Evolutionary conservation across 2,888 invertebrate species (phyloP).

Genomic region (Xanthia togata): DNA sequence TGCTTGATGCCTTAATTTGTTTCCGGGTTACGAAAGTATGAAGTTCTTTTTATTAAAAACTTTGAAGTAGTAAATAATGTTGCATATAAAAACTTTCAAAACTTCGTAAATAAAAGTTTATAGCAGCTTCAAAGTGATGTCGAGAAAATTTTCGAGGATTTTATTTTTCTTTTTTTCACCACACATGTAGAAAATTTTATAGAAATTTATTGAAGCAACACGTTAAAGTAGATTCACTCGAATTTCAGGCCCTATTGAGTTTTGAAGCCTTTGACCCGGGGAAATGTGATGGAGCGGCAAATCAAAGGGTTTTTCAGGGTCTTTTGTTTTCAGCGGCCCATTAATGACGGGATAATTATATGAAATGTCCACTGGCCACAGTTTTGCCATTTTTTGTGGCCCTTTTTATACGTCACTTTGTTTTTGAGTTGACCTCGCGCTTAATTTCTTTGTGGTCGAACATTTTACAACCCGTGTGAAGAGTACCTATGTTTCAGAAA

Average conservation of each 20-base stretch:
- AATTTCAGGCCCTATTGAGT: conserved; percentile 85
- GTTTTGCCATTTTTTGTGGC: conserved; percentile 59
- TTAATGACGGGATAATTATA: conserved; percentile 82
- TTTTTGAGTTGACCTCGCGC: conserved; percentile 50
- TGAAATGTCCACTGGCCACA: conserved; percentile 75
- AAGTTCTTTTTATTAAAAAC: not conserved
- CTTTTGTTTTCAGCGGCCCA: conserved; percentile 81
- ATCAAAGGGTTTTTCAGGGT: conserved; percentile 87
- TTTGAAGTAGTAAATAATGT: not conserved
- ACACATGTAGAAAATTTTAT: conserved; percentile 60
- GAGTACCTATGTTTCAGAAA: conserved; percentile 18
- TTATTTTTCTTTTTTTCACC: conserved; percentile 47
- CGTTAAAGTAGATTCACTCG: conserved; percentile 72
- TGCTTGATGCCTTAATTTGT: conserved; percentile 38
- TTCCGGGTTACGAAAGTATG: conserved; percentile 39
- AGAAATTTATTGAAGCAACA: conserved; percentile 68
- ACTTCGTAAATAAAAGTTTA: not conserved
- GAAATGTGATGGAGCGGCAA: conserved; percentile 88
- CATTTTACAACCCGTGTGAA: conserved; percentile 10
- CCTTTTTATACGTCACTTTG: conserved; percentile 54
- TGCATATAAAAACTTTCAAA: conserved; percentile 5
- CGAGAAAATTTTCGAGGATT: not conserved
- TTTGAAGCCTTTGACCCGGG: conserved; percentile 83
- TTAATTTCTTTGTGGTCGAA: conserved; percentile 27
- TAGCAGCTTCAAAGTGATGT: not conserved